phyloP scores from a whole-genome alignment of 1,140 invertebrate species.

The Bombus sylvicola region DNA sequence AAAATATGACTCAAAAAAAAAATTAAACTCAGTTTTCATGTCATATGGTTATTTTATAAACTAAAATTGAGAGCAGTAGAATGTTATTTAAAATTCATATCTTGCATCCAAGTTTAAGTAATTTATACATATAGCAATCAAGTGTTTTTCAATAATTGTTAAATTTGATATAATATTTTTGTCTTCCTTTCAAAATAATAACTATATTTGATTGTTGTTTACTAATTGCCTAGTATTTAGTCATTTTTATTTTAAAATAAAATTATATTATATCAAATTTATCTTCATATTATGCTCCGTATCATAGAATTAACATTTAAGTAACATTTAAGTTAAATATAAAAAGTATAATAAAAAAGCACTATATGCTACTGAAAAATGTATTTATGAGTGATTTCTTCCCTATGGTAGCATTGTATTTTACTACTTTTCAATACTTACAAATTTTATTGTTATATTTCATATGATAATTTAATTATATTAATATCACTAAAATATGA shows the following conservation, averaged over 20 bases:
- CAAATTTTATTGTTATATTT: conserved; percentile 18
- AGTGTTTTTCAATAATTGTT: conserved; percentile 6
- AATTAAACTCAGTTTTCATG: not conserved
- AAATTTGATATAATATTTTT: conserved; percentile 1
- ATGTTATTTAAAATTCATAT: not conserved
- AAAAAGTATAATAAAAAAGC: conserved; percentile 56
- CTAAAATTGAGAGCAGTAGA: not conserved
- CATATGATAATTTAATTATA: not conserved
- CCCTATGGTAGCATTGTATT: not conserved
- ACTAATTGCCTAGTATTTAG: conserved; percentile 43
- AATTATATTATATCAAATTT: conserved; percentile 56
- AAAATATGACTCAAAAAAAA: not conserved
- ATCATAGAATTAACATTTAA: conserved; percentile 70
- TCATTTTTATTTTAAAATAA: conserved; percentile 46
- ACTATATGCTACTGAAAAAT: conserved; percentile 50
- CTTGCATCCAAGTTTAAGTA: not conserved
- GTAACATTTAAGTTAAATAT: conserved; percentile 35
- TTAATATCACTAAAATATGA: not conserved
- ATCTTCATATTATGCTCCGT: conserved; percentile 67
- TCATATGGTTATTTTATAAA: conserved; percentile 7
- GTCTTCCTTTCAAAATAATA: not conserved
- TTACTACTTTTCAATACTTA: conserved; percentile 10
- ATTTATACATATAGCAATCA: not conserved
- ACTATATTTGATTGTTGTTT: conserved; percentile 11
- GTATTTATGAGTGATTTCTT: conserved; percentile 32